Evolutionary conservation across 1,140 invertebrate species (phyloP).

Genomic region (Probaryconus sp.): DNA sequence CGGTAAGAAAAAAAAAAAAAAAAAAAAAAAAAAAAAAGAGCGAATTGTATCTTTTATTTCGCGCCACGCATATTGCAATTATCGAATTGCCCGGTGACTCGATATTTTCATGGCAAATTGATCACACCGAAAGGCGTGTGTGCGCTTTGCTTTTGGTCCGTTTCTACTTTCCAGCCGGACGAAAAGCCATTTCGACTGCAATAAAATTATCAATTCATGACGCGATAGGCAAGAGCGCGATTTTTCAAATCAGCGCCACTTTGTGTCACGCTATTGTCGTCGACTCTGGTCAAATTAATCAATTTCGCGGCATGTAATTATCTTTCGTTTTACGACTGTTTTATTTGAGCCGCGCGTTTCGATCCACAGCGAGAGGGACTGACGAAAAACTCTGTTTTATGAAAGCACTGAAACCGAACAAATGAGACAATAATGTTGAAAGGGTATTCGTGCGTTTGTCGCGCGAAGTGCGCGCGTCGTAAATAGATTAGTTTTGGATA

Average conservation of each 20-base stretch:
- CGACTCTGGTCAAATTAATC: constrained; percentile 38
- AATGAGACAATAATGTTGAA: constrained; percentile 9
- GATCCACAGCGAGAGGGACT: neutral
- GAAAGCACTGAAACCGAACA: neutral
- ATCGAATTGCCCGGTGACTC: constrained; percentile 38
- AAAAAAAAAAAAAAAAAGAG: neutral
- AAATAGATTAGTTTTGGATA: constrained; percentile 22
- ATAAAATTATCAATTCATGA: constrained; percentile 52
- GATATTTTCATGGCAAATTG: constrained; percentile 34
- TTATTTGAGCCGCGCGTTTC: constrained; percentile 31
- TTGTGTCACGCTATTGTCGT: constrained; percentile 23
- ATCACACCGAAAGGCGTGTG: constrained; percentile 33
- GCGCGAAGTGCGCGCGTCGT: neutral
- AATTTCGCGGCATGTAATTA: constrained; percentile 40
- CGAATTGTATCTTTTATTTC: constrained; percentile 20
- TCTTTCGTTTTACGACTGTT: constrained; percentile 18
- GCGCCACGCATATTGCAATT: constrained; percentile 33
- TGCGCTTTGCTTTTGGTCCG: neutral
- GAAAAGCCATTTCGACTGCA: constrained; percentile 47
- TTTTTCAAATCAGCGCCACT: constrained; percentile 44
- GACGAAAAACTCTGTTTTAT: constrained; percentile 5
- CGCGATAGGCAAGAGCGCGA: constrained; percentile 33
- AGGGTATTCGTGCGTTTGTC: constrained; percentile 2
- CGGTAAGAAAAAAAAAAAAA: neutral
- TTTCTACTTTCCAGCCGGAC: constrained; percentile 15